phyloP scores from a whole-genome alignment of 37 sponge, comb jelly and placozoan species.

The Cladorhizidae sp. region DNA sequence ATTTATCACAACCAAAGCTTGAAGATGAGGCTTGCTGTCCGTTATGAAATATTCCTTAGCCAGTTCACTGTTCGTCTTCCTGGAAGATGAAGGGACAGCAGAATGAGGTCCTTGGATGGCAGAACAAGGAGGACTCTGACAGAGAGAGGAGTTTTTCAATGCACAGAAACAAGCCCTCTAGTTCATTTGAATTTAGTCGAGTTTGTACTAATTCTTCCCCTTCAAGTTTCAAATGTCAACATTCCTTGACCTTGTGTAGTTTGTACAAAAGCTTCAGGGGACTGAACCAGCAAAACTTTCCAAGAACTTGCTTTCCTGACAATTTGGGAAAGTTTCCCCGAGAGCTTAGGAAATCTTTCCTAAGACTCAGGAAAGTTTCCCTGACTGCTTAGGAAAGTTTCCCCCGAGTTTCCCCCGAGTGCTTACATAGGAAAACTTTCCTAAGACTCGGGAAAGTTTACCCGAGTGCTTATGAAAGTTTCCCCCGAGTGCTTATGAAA shows the following conservation, averaged over 20 bases:
- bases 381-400: no score
- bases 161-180: neutral
- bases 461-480: no score
- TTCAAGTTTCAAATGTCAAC: neutral
- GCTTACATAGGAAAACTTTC: no score
- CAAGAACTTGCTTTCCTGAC: no score
- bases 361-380: no score
- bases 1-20: slow-evolving; percentile 6
- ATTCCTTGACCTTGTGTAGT: neutral
- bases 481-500: no score
- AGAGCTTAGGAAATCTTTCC: no score
- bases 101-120: neutral
- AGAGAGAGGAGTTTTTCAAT: neutral
- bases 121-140: neutral
- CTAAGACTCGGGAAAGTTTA: no score
- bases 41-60: neutral
- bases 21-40: neutral
- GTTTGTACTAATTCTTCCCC: neutral
- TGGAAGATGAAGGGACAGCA: neutral
- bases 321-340: no score
- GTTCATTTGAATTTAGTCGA: neutral
- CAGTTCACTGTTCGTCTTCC: neutral
- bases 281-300: no score
- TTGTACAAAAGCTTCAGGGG: no score
- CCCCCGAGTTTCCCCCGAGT: no score